Evolutionary conservation across 2,888 invertebrate genomes (phyloP).

Genomic region (Morinoia aosen): DNA sequence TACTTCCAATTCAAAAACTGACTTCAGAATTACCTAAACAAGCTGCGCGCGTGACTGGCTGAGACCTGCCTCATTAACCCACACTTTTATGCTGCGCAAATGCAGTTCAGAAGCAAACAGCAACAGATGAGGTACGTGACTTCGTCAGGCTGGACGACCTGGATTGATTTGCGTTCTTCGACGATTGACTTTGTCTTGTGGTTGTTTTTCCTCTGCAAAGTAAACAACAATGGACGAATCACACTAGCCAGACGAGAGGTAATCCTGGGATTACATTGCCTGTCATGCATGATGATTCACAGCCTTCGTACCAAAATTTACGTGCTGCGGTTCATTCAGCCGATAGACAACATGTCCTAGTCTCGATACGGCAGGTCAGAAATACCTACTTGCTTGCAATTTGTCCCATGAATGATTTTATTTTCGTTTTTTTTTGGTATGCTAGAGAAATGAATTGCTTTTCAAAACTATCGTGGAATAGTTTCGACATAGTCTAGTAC

Average conservation of each 20-base stretch:
- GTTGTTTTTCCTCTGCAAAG: neutral
- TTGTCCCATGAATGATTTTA: neutral
- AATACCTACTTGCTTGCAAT: neutral
- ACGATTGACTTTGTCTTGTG: neutral
- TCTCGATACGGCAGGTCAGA: neutral
- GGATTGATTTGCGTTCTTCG: neutral
- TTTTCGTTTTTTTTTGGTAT: neutral
- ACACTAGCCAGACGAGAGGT: neutral
- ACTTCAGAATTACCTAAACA: too few relatives aligned
- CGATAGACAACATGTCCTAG: neutral
- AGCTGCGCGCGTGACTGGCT: too few relatives aligned
- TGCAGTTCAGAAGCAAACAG: neutral
- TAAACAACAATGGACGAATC: neutral
- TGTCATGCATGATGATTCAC: neutral
- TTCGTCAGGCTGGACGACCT: neutral
- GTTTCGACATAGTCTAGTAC: neutral
- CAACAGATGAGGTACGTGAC: neutral
- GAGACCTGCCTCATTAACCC: too few relatives aligned
- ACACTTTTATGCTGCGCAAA: neutral
- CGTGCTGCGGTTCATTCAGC: neutral
- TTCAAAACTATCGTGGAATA: neutral
- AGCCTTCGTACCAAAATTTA: neutral
- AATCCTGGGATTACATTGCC: neutral
- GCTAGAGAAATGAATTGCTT: neutral
- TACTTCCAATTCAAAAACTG: too few relatives aligned